Percentiles rank a stretch among this genome's conserved stretches.
Conservation (phyloP, 2,113 vertebrate genomes). For the Monopterus albus region DNA sequence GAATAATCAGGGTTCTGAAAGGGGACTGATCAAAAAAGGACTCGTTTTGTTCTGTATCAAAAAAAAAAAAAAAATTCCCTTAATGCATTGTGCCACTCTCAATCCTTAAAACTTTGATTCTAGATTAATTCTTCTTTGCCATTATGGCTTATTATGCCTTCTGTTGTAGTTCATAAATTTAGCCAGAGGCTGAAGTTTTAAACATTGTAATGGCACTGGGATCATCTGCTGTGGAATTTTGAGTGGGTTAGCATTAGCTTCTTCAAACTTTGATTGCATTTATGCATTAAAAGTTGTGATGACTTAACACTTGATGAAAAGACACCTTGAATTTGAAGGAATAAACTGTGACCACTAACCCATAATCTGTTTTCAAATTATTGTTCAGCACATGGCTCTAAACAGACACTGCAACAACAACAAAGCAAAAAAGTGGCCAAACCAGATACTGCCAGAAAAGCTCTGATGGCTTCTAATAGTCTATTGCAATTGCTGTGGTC, state of each 20-base stretch:
- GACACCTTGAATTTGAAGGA: not conserved
- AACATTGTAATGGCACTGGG: not conserved
- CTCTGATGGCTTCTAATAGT: conserved; percentile 47
- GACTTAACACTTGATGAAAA: not conserved
- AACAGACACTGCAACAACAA: conserved; percentile 14
- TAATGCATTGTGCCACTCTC: no score
- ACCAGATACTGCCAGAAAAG: conserved; percentile 30
- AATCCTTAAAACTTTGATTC: no score
- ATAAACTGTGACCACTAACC: not conserved
- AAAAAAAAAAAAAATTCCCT: no score
- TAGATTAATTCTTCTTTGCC: no score
- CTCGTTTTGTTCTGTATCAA: no score
- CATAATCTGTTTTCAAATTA: not conserved
- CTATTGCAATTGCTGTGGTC: conserved; percentile 46
- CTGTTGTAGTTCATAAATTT: no score
- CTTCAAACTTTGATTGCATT: no score
- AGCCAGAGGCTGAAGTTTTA: not conserved
- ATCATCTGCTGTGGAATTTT: not conserved
- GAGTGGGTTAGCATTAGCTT: not conserved
- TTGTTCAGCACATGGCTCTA: not conserved
- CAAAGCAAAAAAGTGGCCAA: conserved; percentile 6
- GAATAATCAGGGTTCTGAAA: no score
- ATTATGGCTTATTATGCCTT: no score
- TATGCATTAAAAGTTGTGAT: no score
- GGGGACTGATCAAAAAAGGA: no score